Conservation (phyloP, 2,797 vertebrate genomes). For the Eulemur coronatus region DNA sequence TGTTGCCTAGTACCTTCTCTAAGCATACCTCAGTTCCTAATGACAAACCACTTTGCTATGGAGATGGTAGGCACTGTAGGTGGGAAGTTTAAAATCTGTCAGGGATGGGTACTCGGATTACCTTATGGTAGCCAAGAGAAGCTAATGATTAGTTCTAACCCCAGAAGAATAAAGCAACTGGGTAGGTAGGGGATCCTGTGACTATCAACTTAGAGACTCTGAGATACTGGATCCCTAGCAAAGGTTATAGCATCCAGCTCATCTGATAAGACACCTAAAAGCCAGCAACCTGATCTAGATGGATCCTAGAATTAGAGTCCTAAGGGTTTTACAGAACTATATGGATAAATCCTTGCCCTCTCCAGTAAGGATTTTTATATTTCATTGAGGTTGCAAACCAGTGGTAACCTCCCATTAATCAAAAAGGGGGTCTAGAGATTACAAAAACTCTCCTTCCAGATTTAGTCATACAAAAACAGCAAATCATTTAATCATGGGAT, state of each 20-base stretch:
- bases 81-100: not conserved
- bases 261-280: not conserved
- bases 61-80: not conserved
- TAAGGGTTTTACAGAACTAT: not conserved
- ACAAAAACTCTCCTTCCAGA: not conserved
- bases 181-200: not conserved
- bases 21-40: not conserved
- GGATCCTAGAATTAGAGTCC: not conserved
- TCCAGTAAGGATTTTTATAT: constrained; percentile 30
- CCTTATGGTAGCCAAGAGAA: not conserved
- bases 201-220: not conserved
- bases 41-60: not conserved
- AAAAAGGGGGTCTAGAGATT: not conserved
- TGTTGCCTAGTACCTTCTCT: constrained; percentile 15
- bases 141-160: not conserved
- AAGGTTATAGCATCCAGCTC: not conserved
- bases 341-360: not conserved
- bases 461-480: not conserved
- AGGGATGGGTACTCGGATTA: not conserved
- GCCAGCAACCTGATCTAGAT: not conserved
- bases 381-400: constrained; percentile 11
- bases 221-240: not conserved
- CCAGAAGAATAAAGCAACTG: not conserved
- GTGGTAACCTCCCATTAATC: not conserved
- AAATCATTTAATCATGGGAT: not conserved